Conservation (phyloP, 2,888 invertebrate species). For the Ashinkailepas kermadecensis region DNA sequence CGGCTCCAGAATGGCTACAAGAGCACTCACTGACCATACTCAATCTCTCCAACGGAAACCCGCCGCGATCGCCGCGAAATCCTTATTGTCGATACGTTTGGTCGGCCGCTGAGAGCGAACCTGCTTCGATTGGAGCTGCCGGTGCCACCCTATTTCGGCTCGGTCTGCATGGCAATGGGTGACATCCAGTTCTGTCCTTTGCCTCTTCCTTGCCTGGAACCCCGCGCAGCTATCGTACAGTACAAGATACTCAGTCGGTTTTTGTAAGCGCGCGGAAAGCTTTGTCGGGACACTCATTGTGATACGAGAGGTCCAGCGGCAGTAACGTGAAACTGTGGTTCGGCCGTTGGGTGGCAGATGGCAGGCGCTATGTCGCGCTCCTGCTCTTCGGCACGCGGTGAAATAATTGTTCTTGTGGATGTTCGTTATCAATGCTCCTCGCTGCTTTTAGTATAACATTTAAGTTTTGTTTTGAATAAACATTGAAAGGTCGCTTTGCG, state of each 20-base stretch:
- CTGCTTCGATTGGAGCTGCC: too few species aligned
- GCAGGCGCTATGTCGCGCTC: conserved; percentile 10
- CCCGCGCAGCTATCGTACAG: conserved; percentile 13
- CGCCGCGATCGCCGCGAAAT: too few species aligned
- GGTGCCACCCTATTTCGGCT: neutral
- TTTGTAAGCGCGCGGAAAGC: conserved; percentile 17
- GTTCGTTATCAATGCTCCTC: conserved; percentile 20
- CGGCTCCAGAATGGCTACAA: too few species aligned
- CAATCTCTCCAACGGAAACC: too few species aligned
- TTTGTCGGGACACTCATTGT: conserved; percentile 13
- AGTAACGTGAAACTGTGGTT: conserved; percentile 6
- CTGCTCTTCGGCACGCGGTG: conserved; percentile 16
- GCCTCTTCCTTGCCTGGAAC: neutral
- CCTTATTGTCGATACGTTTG: too few species aligned
- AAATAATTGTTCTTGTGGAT: conserved; percentile 20
- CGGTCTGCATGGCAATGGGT: neutral
- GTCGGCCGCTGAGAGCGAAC: too few species aligned
- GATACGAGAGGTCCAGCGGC: conserved; percentile 10
- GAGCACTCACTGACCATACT: too few species aligned
- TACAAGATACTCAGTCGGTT: conserved; percentile 22
- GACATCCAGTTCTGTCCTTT: neutral
- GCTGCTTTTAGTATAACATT: conserved; percentile 23
- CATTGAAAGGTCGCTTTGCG: conserved; percentile 8
- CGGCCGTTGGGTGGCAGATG: conserved; percentile 3
- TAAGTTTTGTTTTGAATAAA: conserved; percentile 23